A percentile compares a stretch with the other conserved stretches of the same genome.
Evolutionary conservation across 2,113 vertebrate species (phyloP).

Genomic region (Hoplias malabaricus): DNA sequence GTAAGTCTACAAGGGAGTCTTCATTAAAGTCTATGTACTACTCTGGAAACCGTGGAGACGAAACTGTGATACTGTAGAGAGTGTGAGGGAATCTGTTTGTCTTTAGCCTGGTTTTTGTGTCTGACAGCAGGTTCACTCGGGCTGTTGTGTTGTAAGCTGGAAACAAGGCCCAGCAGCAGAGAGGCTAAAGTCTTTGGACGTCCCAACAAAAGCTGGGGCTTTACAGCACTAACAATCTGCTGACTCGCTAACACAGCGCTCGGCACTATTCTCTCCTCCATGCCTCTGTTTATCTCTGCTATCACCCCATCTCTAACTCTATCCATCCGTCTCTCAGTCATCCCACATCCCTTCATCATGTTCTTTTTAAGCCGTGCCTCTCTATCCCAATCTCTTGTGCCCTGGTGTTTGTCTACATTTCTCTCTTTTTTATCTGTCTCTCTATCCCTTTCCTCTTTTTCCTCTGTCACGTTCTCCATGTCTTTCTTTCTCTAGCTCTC

Average conservation of each 20-base stretch:
- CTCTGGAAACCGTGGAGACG: background rate
- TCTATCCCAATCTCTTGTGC: background rate
- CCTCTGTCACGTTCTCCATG: background rate
- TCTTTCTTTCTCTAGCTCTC: background rate
- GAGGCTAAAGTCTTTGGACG: constrained; percentile 66
- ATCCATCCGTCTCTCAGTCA: background rate
- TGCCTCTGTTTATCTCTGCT: background rate
- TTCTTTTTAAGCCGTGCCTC: background rate
- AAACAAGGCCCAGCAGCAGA: constrained; percentile 66
- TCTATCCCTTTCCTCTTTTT: constrained; percentile 2
- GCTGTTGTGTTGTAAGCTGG: constrained; percentile 70
- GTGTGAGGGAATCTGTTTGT: constrained; percentile 40
- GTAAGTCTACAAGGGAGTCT: too few species aligned
- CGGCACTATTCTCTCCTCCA: constrained; percentile 54
- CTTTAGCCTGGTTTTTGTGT: constrained; percentile 50
- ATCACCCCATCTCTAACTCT: background rate
- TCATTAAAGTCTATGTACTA: too few species aligned
- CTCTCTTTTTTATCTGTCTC: background rate
- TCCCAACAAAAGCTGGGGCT: constrained; percentile 69
- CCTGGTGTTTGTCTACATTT: background rate
- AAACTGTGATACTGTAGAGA: background rate
- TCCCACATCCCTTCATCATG: background rate
- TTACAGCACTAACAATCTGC: constrained; percentile 74
- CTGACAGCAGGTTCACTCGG: constrained; percentile 61
- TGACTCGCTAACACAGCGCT: constrained; percentile 74